These are phyloP conservation scores for Saccostrea glomerata DNA, from an alignment of 1,140 invertebrate species.

Conservation along the genomic window DNA sequence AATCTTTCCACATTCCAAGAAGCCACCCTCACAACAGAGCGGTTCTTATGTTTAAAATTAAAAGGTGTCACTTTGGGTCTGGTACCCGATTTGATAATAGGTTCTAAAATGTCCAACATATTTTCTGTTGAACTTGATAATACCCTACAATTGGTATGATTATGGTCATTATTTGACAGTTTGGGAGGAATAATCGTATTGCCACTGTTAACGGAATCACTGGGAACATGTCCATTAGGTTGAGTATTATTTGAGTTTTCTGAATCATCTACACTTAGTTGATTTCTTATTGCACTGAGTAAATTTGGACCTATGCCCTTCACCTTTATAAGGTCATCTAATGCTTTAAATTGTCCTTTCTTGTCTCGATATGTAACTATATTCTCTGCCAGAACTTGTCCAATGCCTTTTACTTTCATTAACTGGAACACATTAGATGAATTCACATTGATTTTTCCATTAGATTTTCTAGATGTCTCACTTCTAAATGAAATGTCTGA, in stretches of 20 bases:
- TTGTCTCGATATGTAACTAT: slow-evolving; percentile 88
- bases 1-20: slow-evolving; percentile 89
- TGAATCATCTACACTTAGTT: slow-evolving; percentile 67
- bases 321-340: slow-evolving; percentile 85
- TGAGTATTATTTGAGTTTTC: slow-evolving; percentile 32
- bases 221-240: slow-evolving; percentile 42
- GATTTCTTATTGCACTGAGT: slow-evolving; percentile 72
- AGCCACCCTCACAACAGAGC: slow-evolving; percentile 82
- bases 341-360: slow-evolving; percentile 86
- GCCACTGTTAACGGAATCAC: neutral
- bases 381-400: slow-evolving; percentile 89
- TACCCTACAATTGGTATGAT: slow-evolving; percentile 36
- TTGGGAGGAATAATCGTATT: neutral
- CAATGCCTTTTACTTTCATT: slow-evolving; percentile 87
- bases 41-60: slow-evolving; percentile 70
- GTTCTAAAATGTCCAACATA: slow-evolving; percentile 71
- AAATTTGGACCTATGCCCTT: slow-evolving; percentile 73
- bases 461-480: slow-evolving; percentile 41
- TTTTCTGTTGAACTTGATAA: slow-evolving; percentile 68
- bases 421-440: slow-evolving; percentile 88
- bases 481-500: slow-evolving; percentile 42
- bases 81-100: slow-evolving; percentile 68
- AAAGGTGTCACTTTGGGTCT: slow-evolving; percentile 66
- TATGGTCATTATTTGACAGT: slow-evolving; percentile 10
- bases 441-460: slow-evolving; percentile 84